phyloP scores from a whole-genome alignment of 2,113 vertebrate genomes.

The Tragelaphus strepsiceros region DNA sequence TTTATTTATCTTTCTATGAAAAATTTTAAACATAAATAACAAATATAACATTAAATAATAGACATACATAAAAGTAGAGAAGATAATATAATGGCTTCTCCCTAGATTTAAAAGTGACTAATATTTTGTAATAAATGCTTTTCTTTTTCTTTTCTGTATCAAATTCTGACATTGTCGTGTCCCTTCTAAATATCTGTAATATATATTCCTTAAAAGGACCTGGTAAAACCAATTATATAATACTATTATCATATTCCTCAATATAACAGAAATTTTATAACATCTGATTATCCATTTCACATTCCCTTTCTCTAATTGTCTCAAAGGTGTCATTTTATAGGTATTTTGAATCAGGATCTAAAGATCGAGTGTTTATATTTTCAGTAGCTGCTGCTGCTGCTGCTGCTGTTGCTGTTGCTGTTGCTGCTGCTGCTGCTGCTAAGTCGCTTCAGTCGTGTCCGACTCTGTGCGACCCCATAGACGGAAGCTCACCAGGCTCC shows the following conservation, averaged over 20 bases:
- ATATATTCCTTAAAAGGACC: not conserved
- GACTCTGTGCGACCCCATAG: no score
- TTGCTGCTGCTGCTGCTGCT: no score
- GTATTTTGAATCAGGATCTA: constrained; percentile 21
- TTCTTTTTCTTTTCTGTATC: not conserved
- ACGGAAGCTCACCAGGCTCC: no score
- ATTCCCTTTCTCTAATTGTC: not conserved
- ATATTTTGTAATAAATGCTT: constrained; percentile 28
- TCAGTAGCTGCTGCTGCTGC: not conserved
- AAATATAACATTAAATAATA: not conserved
- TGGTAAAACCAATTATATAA: not conserved
- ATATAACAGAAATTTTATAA: constrained; percentile 15
- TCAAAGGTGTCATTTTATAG: constrained; percentile 21
- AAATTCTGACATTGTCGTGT: constrained; percentile 12
- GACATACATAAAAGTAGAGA: not conserved
- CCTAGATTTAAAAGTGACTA: not conserved
- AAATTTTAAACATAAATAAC: not conserved
- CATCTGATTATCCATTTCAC: not conserved
- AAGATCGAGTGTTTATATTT: not conserved
- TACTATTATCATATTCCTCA: not conserved
- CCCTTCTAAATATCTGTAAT: not conserved
- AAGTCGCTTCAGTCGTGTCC: no score
- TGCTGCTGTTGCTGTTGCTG: no score
- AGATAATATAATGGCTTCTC: not conserved
- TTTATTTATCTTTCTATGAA: not conserved